A percentile compares a stretch with the other conserved stretches of the same genome.
Evolutionary conservation across 1,140 invertebrate genomes (phyloP).

Genomic region (Eciton burchellii): DNA sequence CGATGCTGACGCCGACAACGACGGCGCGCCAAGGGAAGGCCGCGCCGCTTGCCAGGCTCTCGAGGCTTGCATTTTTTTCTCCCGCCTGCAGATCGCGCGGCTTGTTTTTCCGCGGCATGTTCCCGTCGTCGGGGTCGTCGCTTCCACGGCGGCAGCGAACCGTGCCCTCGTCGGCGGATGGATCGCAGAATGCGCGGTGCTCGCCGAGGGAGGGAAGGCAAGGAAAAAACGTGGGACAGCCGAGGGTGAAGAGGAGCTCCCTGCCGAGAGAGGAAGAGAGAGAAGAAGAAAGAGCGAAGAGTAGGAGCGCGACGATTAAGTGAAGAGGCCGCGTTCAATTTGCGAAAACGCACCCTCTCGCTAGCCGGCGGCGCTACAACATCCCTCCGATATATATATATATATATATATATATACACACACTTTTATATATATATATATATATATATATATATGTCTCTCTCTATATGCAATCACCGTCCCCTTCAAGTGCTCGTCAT

Average conservation of each 20-base stretch:
- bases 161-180: constrained; percentile 38
- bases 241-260: neutral
- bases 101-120: constrained; percentile 16
- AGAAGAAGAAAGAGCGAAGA: too few relatives aligned
- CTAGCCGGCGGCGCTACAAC: neutral
- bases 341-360: constrained; percentile 38
- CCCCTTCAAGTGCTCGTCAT: constrained; percentile 13
- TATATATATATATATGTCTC: too few relatives aligned
- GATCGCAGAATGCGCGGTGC: constrained; percentile 38
- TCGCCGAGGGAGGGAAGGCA: constrained; percentile 4
- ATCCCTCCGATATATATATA: neutral
- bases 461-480: constrained; percentile 14
- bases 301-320: constrained; percentile 44
- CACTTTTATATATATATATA: too few relatives aligned
- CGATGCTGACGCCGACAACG: constrained; percentile 57
- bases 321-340: constrained; percentile 51
- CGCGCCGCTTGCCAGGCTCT: constrained; percentile 33
- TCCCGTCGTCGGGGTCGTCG: neutral
- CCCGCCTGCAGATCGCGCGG: constrained; percentile 4
- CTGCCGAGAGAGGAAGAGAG: too few relatives aligned
- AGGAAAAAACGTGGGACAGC: neutral
- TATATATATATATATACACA: too few relatives aligned
- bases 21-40: neutral
- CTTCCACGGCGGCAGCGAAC: constrained; percentile 40
- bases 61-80: constrained; percentile 34